These are phyloP conservation scores for silkworm (Bombyx mori) DNA, from an alignment of 1,140 invertebrate genomes.

Conservation along the genomic window DNA sequence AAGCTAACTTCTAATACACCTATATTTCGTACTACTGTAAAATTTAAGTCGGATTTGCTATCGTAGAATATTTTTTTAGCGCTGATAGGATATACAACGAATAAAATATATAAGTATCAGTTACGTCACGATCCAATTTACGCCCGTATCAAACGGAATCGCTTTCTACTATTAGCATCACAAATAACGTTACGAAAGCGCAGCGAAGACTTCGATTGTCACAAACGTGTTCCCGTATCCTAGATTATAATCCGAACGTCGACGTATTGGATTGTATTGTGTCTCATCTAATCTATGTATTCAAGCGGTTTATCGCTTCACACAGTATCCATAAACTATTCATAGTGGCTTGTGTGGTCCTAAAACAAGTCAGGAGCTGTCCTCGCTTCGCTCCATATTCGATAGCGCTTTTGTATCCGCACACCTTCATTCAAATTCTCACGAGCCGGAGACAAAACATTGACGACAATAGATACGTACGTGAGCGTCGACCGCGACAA, in stretches of 20 bases:
- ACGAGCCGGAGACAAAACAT: slow-evolving; percentile 50
- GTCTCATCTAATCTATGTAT: slow-evolving; percentile 5
- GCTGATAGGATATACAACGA: too few species aligned
- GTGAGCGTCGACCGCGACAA: slow-evolving; percentile 48
- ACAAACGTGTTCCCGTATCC: slow-evolving; percentile 1
- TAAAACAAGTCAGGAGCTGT: slow-evolving; percentile 27
- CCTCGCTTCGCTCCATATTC: slow-evolving; percentile 31
- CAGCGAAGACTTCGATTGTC: too few species aligned
- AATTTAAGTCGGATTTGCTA: too few species aligned
- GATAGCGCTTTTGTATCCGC: slow-evolving; percentile 26
- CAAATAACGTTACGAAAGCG: too few species aligned
- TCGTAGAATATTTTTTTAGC: too few species aligned
- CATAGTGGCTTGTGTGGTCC: slow-evolving; percentile 40
- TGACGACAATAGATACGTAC: slow-evolving; percentile 41
- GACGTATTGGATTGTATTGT: slow-evolving; percentile 8
- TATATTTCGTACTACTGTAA: too few species aligned
- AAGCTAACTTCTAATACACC: too few species aligned
- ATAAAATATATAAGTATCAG: too few species aligned
- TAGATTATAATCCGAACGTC: slow-evolving; percentile 6
- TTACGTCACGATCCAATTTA: too few species aligned
- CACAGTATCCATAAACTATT: slow-evolving; percentile 2
- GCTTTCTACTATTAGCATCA: too few species aligned
- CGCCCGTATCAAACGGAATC: too few species aligned
- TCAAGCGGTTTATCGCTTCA: slow-evolving; percentile 5
- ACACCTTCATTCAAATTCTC: slow-evolving; percentile 44